These are phyloP conservation scores for Phanerotoma sp. DNA, from an alignment of 2,888 invertebrate species.

Conservation along the genomic window DNA sequence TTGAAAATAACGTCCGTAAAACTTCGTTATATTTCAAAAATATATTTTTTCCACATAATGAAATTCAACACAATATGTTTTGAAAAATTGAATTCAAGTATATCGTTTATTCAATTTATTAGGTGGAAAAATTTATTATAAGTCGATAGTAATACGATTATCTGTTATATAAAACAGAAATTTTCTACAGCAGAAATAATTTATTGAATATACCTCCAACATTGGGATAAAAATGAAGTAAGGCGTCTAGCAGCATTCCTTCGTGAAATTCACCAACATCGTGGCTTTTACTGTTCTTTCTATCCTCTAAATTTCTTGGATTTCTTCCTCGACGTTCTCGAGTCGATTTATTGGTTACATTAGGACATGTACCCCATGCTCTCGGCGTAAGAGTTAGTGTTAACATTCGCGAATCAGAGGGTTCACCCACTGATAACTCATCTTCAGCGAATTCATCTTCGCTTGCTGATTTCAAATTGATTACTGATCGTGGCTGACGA, in stretches of 20 bases:
- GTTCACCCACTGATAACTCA: constrained; percentile 63
- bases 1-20: too few species aligned
- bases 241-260: constrained; percentile 75
- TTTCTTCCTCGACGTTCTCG: constrained; percentile 60
- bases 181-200: not conserved
- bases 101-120: too few species aligned
- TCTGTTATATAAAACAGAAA: not conserved
- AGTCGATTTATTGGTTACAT: constrained; percentile 64
- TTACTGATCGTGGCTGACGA: constrained; percentile 43
- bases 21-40: too few species aligned
- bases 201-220: constrained; percentile 62
- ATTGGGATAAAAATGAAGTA: constrained; percentile 71
- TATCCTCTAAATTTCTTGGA: constrained; percentile 56
- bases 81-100: too few species aligned
- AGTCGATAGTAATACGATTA: too few species aligned
- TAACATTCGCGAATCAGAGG: constrained; percentile 57
- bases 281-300: constrained; percentile 61
- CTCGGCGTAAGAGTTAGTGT: constrained; percentile 58
- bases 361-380: constrained; percentile 62
- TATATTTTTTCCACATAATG: too few species aligned
- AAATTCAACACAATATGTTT: too few species aligned
- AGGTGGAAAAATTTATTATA: too few species aligned
- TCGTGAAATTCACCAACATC: constrained; percentile 76
- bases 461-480: constrained; percentile 61
- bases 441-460: constrained; percentile 87